Conservation (phyloP, 1,140 invertebrate species). For the Penaeus vannamei region DNA sequence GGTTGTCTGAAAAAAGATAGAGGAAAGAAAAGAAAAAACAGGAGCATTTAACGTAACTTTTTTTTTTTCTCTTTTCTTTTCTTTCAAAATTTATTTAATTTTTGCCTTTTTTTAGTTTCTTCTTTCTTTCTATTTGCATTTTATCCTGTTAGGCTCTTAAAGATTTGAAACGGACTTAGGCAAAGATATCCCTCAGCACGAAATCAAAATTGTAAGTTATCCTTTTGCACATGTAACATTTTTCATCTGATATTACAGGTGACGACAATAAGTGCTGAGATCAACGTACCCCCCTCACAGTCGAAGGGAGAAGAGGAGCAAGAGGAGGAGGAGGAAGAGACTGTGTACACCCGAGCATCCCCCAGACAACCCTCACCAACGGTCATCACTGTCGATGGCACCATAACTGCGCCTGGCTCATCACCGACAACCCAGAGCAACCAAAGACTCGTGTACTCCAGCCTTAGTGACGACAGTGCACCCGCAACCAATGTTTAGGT, state of each 20-base stretch:
- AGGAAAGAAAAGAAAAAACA: too few species aligned
- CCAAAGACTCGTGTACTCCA: constrained; percentile 32
- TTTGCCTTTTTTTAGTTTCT: not conserved
- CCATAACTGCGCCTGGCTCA: not conserved
- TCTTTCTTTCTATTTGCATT: not conserved
- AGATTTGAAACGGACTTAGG: too few species aligned
- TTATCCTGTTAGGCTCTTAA: not conserved
- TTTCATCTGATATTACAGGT: constrained; percentile 20
- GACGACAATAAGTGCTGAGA: constrained; percentile 51
- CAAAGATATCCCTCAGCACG: not conserved
- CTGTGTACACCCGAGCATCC: constrained; percentile 51
- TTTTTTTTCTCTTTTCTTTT: too few species aligned
- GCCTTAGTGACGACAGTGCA: constrained; percentile 10
- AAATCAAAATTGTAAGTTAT: not conserved
- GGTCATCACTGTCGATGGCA: constrained; percentile 35
- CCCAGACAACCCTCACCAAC: constrained; percentile 41
- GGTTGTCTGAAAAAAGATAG: too few species aligned
- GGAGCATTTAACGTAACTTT: too few species aligned
- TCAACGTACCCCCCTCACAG: constrained; percentile 40
- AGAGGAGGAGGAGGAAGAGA: constrained; percentile 49
- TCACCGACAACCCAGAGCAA: not conserved
- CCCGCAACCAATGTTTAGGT: constrained; percentile 51
- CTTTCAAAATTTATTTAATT: too few species aligned
- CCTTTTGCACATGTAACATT: not conserved
- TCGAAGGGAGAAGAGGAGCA: not conserved